These are phyloP conservation scores for Esox niger DNA, from an alignment of 2,113 vertebrate species.

Conservation along the genomic window DNA sequence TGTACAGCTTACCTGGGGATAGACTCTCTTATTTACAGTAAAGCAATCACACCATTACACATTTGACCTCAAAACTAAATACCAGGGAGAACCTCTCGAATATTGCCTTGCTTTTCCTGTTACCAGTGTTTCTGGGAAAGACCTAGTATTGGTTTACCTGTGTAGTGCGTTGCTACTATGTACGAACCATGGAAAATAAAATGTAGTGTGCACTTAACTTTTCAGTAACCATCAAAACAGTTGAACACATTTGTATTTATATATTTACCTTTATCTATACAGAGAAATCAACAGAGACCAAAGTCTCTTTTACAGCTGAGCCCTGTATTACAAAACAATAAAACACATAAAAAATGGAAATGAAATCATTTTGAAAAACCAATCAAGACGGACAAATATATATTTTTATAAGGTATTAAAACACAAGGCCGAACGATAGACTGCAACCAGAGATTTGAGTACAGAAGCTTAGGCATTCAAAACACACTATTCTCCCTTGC, in stretches of 20 bases:
- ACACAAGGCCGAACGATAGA: no score
- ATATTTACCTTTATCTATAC: no score
- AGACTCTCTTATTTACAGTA: conserved; percentile 28
- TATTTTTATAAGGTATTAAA: not conserved
- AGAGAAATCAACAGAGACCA: no score
- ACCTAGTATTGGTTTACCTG: conserved; percentile 38
- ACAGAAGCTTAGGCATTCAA: no score
- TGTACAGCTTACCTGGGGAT: conserved; percentile 53
- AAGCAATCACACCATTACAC: conserved; percentile 20
- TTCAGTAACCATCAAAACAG: not conserved
- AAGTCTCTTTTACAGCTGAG: no score
- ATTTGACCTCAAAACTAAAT: conserved; percentile 37
- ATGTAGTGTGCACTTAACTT: not conserved
- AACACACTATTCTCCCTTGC: no score
- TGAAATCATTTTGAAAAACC: no score
- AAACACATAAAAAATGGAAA: no score
- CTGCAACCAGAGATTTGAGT: no score
- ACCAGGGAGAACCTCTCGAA: conserved; percentile 27
- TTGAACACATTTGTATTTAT: not conserved
- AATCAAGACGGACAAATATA: no score
- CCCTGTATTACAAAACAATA: no score
- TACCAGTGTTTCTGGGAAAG: conserved; percentile 41
- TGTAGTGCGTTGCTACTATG: conserved; percentile 15
- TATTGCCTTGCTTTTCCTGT: conserved; percentile 34
- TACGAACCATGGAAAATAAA: not conserved